These are phyloP conservation scores for Psophia crepitans DNA, from an alignment of 2,113 vertebrate species.

Conservation along the genomic window DNA sequence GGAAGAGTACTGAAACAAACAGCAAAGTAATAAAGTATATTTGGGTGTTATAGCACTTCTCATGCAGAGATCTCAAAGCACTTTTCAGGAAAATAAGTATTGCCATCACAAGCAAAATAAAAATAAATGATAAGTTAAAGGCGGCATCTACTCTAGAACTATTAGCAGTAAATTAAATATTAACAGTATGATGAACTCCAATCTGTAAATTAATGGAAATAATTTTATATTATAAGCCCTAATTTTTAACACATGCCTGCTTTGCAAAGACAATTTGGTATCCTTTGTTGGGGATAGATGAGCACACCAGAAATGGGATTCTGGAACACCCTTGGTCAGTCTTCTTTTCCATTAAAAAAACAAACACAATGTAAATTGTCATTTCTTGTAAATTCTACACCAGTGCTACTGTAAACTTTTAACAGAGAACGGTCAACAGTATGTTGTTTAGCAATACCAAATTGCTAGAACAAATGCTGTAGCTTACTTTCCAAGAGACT, in stretches of 20 bases:
- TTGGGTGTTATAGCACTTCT: background rate
- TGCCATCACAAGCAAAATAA: background rate
- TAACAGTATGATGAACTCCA: background rate
- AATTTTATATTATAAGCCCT: background rate
- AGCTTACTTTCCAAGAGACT: background rate
- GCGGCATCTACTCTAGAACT: background rate
- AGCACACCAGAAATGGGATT: background rate
- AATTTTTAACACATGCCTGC: background rate
- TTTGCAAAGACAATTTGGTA: background rate
- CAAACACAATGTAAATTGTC: background rate
- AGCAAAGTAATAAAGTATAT: background rate
- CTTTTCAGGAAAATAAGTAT: background rate
- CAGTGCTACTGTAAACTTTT: background rate
- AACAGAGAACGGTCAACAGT: background rate
- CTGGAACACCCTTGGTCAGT: background rate
- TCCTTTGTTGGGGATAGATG: background rate
- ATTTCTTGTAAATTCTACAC: background rate
- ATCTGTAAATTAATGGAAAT: background rate
- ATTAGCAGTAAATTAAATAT: background rate
- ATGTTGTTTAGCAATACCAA: background rate
- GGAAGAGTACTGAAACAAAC: background rate
- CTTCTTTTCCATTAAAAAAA: background rate
- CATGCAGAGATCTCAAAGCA: background rate
- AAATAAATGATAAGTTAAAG: background rate
- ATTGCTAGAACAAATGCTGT: background rate